Conservation (phyloP, 2,888 invertebrate species). For the Tiliacea aurago region DNA sequence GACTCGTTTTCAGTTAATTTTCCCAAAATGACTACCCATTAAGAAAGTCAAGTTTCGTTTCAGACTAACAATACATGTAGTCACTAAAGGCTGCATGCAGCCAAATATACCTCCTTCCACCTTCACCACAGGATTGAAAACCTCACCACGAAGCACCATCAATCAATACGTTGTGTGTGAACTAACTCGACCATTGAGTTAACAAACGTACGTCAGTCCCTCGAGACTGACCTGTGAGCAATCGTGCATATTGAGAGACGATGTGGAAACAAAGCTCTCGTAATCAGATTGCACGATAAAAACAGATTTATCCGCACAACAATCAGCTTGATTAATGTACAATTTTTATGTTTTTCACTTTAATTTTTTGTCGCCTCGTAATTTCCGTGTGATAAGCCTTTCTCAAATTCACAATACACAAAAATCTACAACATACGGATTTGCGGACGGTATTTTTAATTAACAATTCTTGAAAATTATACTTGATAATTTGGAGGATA, state of each 20-base stretch:
- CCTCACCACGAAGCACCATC: not conserved
- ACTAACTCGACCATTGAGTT: conserved; percentile 11
- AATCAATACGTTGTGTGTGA: conserved; percentile 7
- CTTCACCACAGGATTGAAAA: not conserved
- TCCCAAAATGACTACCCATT: not conserved
- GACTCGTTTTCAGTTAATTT: not conserved
- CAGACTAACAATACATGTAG: not conserved
- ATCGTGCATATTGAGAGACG: conserved; percentile 12
- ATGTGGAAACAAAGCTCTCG: conserved; percentile 6
- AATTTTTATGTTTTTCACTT: not conserved
- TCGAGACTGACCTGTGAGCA: conserved; percentile 21
- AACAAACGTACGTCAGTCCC: conserved; percentile 3
- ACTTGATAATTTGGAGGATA: too few relatives aligned
- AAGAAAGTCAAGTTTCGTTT: not conserved
- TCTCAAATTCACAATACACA: too few relatives aligned
- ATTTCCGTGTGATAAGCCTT: too few relatives aligned
- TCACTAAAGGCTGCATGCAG: not conserved
- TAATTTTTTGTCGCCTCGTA: too few relatives aligned
- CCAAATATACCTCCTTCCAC: not conserved
- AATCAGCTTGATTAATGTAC: not conserved
- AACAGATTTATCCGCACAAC: conserved; percentile 11
- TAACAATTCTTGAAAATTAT: too few relatives aligned
- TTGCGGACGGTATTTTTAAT: too few relatives aligned
- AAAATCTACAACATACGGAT: too few relatives aligned
- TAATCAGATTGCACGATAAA: conserved; percentile 7